Conservation (phyloP, 2,797 vertebrate species). For the Kryptopterus vitreolus region DNA sequence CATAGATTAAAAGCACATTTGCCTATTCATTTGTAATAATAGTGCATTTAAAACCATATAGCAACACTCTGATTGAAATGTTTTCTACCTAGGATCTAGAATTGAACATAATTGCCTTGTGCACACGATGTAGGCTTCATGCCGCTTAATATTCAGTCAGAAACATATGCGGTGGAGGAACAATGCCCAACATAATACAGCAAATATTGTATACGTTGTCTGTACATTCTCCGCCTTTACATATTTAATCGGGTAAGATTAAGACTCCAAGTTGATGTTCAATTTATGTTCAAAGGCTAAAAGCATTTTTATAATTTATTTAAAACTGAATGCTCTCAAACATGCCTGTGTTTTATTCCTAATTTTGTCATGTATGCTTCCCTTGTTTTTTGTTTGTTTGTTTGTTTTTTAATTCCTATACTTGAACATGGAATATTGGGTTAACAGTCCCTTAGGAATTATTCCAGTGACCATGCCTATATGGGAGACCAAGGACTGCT, state of each 20-base stretch:
- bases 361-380: neutral
- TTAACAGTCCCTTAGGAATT: no score
- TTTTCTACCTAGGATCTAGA: neutral
- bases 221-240: neutral
- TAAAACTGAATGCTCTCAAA: neutral
- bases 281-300: neutral
- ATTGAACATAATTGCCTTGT: neutral
- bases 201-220: neutral
- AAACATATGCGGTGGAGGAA: neutral
- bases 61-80: neutral
- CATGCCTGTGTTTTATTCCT: neutral
- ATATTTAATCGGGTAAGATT: slow-evolving; percentile 2
- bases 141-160: neutral
- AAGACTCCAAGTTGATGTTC: neutral
- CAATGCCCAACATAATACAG: neutral
- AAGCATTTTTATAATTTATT: neutral
- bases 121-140: neutral
- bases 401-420: neutral
- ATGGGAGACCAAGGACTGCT: neutral
- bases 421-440: neutral
- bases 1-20: neutral
- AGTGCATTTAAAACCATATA: neutral
- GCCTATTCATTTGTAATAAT: neutral
- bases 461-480: no score
- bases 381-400: no score